Base-by-base conservation (phyloP, 53 echinoderm and acorn worm species). In the Mesocentrotus franciscanus region DNA sequence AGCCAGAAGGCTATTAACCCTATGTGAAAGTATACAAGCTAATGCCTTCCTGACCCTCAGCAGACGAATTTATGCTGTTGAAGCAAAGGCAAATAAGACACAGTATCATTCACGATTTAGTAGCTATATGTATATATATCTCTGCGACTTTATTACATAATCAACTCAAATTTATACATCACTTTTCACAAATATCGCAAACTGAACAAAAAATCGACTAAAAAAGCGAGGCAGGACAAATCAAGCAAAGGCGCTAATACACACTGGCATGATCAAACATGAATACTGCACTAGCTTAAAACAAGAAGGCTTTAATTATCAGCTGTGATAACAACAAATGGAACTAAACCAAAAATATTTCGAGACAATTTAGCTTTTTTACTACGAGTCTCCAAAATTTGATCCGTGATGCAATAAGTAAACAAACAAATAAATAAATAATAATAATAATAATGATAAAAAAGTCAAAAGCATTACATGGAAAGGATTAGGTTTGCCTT, bases 71-170 rank as follows among this genome's bases (percentile, higher is more conserved):
- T 49, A 49, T 49, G 49, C 6, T 49, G 49, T 49, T 0, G 49
- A 49, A 64, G 64, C 64, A 64, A 64, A 64, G 64, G 15, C 64
- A 18, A 85, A 85, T 85, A 35, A 85, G 1, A 58, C 87, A 58
- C 24, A 58, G 12, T 16, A 55, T 9, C 8, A 56, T 20, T 85
- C 27, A 58, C 49, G 8, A 24, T 70, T 34, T 29, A 57, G 56
- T 93, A 76, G 78, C 64, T 78, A 78, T 56, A 78, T 16, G 13
- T 76, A 76, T 93, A 92, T 92, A 78, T 78, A 78, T 78, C 78
- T 93, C 93, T 93, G 93, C 93, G 93, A 93, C 79, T 93, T 93
- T 93, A 93, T 81, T 93, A 92, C 93, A 93, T 93, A 93, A 85
- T 93, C 81, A 78, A 79, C 93, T 93, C 93, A 93, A 93, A 93